Evolutionary conservation across 2,888 invertebrate genomes (phyloP), one percentile per base, ranked within the genome.

Genomic region (Plemyria rubiginata): DNA sequence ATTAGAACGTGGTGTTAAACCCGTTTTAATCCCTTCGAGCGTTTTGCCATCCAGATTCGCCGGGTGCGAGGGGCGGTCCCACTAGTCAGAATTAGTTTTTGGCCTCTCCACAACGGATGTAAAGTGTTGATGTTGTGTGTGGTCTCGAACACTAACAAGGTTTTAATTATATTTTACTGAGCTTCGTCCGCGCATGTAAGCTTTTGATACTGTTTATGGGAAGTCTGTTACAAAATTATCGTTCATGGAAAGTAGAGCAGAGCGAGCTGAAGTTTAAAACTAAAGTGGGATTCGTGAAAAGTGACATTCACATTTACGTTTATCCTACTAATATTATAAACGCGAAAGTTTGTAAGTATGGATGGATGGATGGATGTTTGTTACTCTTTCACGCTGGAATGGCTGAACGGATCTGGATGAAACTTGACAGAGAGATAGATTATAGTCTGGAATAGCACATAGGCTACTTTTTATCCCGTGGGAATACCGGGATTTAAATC

Each of bases 81-180:
- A 63, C 66, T 64, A 70, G 60, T 82, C 79, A 68, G 78, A 86
- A 86, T 87, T 88, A 87, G 86, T 88, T 89, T 89, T 85, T 83
- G 83, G 86, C 75, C 79, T 78, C 82, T 78, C 79, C 81, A 80
- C 77, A 65, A 72, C 76, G 77, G 77, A 79, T 79, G 82, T 81
- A 79, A 80, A 83, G 79, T 79, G 81, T 81, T 82, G 80, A 82
- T 82, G 80, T 84, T 85, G 82, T 80, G 75, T 77, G 71, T 77
- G 65, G 59, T 78, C 78, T 74, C 80, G 73, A 75, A 77, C 81
- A 78, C 81, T 83, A 86, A 87, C 86, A 85, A 82, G 82, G 75
- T 84, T 85, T 87, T 87, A 87, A 89, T 88, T 87, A 88, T 83
- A 74, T 79, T 81, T 78, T 74, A 78, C 78, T 65, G 75, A 78